Percentiles rank a stretch among this genome's conserved stretches.
phyloP scores from a whole-genome alignment of 92 coral and sea anemone genomes.

The Porites divaricata region DNA sequence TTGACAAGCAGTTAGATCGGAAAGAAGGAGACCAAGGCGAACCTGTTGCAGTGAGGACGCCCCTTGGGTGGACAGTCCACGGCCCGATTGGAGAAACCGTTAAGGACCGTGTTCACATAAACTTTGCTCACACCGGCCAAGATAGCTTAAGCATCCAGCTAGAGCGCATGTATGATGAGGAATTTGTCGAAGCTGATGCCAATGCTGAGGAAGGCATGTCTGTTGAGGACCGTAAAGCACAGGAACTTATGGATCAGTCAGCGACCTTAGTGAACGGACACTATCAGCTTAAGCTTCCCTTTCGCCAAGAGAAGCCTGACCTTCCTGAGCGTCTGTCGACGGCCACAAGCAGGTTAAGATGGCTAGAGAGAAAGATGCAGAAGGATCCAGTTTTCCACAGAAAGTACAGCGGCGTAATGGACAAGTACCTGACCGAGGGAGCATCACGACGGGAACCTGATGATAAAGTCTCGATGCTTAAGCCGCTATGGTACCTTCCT shows the following conservation, averaged over 20 bases:
- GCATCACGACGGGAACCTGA: constrained; percentile 63
- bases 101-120: constrained; percentile 26
- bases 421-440: constrained; percentile 70
- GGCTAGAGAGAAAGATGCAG: constrained; percentile 66
- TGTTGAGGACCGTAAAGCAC: constrained; percentile 73
- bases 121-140: constrained; percentile 35
- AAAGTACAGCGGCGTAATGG: constrained; percentile 62
- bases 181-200: constrained; percentile 47
- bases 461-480: constrained; percentile 48
- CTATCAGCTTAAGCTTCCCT: constrained; percentile 70
- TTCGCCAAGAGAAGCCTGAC: constrained; percentile 51
- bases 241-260: constrained; percentile 64
- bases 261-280: constrained; percentile 70
- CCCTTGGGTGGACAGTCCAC: constrained; percentile 79
- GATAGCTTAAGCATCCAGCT: constrained; percentile 53
- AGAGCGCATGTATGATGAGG: constrained; percentile 71
- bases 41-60: constrained; percentile 72
- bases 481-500: constrained; percentile 78
- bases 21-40: constrained; percentile 60
- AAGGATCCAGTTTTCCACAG: constrained; percentile 53
- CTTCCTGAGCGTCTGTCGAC: constrained; percentile 66
- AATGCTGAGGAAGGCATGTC: constrained; percentile 46
- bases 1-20: constrained; percentile 57
- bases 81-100: constrained; percentile 63
- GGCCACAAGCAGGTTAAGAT: constrained; percentile 61